Conservation (phyloP, 2,797 vertebrate species). For the Muraenolepis orangiensis region DNA sequence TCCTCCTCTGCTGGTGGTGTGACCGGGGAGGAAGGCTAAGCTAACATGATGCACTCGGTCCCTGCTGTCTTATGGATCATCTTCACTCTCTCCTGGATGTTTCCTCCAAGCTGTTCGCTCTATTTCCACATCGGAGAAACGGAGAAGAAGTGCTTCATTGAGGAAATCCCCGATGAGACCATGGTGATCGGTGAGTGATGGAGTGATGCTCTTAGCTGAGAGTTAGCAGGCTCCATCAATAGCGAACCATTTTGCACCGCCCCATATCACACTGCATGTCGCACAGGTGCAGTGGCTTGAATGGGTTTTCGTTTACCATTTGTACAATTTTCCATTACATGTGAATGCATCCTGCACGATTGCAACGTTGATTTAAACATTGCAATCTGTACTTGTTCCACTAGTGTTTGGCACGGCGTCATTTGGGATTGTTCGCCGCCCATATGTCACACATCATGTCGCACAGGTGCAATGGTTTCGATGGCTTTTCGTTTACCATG, state of each 20-base stretch:
- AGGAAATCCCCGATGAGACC: constrained; percentile 91
- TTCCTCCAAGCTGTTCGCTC: constrained; percentile 63
- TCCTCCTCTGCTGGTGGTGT: constrained; percentile 31
- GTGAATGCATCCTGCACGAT: neutral
- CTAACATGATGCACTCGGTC: constrained; percentile 54
- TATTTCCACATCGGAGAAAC: constrained; percentile 95
- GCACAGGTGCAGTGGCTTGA: neutral
- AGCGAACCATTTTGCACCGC: neutral
- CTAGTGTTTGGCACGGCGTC: too few species aligned
- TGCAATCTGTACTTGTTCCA: too few species aligned
- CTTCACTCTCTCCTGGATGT: constrained; percentile 49
- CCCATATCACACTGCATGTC: neutral
- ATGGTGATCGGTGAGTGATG: constrained; percentile 85
- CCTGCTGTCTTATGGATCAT: constrained; percentile 39
- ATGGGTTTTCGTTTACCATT: neutral
- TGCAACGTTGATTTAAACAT: too few species aligned
- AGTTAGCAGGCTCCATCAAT: neutral
- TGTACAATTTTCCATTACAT: neutral
- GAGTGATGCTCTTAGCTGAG: constrained; percentile 6
- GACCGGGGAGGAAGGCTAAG: constrained; percentile 4
- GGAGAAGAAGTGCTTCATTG: constrained; percentile 91
- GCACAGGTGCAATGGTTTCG: neutral
- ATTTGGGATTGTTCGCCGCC: neutral
- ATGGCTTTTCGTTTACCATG: neutral
- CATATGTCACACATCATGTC: neutral